Base-by-base conservation (phyloP, 2,888 invertebrate species). In the Acanthococcus lagerstroemiae region DNA sequence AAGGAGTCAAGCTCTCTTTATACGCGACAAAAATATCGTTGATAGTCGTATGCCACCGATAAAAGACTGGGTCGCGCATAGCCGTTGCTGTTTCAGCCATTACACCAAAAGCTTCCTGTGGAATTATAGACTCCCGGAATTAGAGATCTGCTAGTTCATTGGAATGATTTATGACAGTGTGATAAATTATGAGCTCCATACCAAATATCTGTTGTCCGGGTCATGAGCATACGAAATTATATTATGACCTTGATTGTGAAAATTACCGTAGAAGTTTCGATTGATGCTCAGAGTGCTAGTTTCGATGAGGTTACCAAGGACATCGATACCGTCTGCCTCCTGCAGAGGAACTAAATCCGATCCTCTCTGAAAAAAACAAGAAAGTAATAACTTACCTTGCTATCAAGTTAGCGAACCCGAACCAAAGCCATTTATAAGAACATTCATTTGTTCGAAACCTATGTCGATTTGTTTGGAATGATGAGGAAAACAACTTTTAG, bases 51-150 rank as follows among this genome's bases (percentile, higher is more conserved):
- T 91, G 90, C 87, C 87, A 90, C 74, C 87, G 83, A 78, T 90
- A 90, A 79, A 90, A 90, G n/a, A 86, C 77, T 0, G 90, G 90
- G 76, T 91, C 91, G 1, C 90, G 80, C 89, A 90, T 90, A 0
- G 90, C 87, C 0, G 89, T 89, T 0, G 88, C 82, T 0, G 87
- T 83, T 73, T 90, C 90, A 0, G 88, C 89, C 82, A 90, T 89
- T 37, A 88, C 85, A 52, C 86, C 84, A 72, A 86, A 86, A 58
- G 82, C 81, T 77, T 90, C 90, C 85, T 69, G 54, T 12, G 46
- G 15, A 22, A 48, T 24, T n/a, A n/a, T n/a, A n/a, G n/a, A n/a
- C n/a, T n/a, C n/a, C n/a, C n/a, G n/a, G n/a, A n/a, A n/a, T n/a
- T n/a, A n/a, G n/a, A n/a, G n/a, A n/a, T n/a, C n/a, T n/a, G n/a